Conservation (phyloP, 2,888 invertebrate species). For the Cetonia aurata region DNA sequence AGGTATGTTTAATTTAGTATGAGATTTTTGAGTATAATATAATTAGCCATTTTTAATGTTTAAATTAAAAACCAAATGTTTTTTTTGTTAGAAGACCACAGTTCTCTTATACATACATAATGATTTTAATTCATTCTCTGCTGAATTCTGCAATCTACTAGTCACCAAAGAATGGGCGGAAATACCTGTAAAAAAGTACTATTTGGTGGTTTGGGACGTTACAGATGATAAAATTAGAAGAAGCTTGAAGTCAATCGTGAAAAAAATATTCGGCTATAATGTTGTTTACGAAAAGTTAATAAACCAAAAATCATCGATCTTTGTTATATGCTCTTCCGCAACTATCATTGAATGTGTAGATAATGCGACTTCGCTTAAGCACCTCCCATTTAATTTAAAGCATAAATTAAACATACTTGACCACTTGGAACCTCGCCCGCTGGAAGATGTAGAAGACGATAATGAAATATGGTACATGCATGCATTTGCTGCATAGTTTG, state of each 20-base stretch:
- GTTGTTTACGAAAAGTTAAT: conserved; percentile 46
- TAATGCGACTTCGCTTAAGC: conserved; percentile 26
- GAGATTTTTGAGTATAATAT: too few relatives aligned
- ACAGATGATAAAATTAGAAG: conserved; percentile 52
- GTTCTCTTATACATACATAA: conserved; percentile 58
- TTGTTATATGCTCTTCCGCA: conserved; percentile 54
- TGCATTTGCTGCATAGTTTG: background rate
- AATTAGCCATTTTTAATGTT: background rate
- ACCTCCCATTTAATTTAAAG: conserved; percentile 36
- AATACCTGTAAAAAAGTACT: conserved; percentile 54
- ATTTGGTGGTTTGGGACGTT: conserved; percentile 59
- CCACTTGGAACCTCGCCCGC: background rate
- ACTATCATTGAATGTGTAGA: conserved; percentile 43
- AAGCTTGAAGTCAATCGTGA: conserved; percentile 52
- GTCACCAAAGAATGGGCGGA: conserved; percentile 49
- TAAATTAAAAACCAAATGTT: background rate
- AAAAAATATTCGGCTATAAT: conserved; percentile 49
- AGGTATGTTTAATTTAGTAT: too few relatives aligned
- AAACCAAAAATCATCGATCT: conserved; percentile 50
- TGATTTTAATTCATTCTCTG: conserved; percentile 54
- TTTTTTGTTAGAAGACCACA: conserved; percentile 53
- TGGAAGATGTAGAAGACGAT: conserved; percentile 15
- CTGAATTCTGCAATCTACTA: conserved; percentile 55
- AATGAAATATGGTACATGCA: conserved; percentile 28
- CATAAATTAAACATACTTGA: conserved; percentile 15